Conservation (phyloP, 2,113 vertebrate genomes). For the Alaudala cheleensis region DNA sequence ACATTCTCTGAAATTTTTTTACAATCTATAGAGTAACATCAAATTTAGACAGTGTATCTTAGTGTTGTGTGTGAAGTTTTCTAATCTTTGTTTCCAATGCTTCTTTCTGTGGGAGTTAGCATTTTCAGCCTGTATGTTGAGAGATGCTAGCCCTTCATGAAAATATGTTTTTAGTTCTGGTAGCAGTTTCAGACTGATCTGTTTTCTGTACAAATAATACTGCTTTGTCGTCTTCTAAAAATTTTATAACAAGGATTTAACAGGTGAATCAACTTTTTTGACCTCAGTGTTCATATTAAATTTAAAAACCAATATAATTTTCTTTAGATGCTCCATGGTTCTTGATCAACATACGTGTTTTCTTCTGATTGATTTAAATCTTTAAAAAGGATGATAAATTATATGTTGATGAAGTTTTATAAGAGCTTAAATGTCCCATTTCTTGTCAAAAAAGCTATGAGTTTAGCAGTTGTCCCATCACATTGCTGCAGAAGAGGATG, state of each 20-base stretch:
- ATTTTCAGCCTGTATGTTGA: not conserved
- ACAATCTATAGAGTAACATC: not conserved
- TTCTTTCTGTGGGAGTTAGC: not conserved
- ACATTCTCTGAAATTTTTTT: not conserved
- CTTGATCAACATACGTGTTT: not conserved
- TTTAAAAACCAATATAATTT: not conserved
- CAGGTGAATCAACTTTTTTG: not conserved
- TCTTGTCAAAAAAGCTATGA: not conserved
- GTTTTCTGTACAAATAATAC: not conserved
- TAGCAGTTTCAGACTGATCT: not conserved
- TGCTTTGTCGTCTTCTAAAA: not conserved
- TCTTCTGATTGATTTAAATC: not conserved
- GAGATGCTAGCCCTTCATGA: not conserved
- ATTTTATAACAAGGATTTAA: not conserved
- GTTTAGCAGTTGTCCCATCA: not conserved
- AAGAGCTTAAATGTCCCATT: not conserved
- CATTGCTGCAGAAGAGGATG: not conserved
- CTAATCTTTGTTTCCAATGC: not conserved
- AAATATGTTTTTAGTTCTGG: not conserved
- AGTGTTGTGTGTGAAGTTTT: not conserved
- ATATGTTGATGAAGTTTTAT: not conserved
- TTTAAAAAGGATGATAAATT: not conserved
- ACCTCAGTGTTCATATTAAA: not conserved
- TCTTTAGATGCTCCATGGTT: not conserved
- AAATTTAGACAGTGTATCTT: not conserved